Evolutionary conservation across 2,113 vertebrate species (phyloP).

Genomic region (Phaethon lepturus): DNA sequence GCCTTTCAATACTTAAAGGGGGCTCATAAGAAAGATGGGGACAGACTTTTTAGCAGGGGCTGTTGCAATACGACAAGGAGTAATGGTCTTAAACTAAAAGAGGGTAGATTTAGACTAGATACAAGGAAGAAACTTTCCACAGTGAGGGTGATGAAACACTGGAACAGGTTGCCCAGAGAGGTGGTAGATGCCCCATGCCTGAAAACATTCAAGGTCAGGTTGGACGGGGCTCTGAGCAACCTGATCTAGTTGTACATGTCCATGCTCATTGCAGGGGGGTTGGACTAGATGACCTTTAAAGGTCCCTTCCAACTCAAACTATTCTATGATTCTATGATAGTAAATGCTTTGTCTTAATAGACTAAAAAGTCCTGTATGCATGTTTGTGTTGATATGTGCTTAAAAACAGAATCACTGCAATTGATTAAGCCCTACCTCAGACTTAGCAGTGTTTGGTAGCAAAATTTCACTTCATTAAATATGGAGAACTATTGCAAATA

Average conservation of each 20-base stretch:
- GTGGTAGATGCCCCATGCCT: not conserved
- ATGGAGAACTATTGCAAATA: not conserved
- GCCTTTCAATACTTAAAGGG: too few species aligned
- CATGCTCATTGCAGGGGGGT: too few species aligned
- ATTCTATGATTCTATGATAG: too few species aligned
- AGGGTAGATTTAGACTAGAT: not conserved
- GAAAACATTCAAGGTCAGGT: not conserved
- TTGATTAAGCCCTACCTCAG: not conserved
- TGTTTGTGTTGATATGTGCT: fast-evolving
- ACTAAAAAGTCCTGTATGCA: not conserved
- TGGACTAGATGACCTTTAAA: too few species aligned
- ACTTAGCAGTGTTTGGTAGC: not conserved
- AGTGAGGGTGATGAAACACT: not conserved
- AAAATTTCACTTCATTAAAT: not conserved
- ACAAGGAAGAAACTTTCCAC: not conserved
- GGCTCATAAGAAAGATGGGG: too few species aligned
- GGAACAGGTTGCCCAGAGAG: not conserved
- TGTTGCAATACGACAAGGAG: not conserved
- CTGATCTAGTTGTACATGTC: too few species aligned
- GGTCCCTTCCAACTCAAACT: too few species aligned
- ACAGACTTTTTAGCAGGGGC: not conserved
- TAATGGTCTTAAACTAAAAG: not conserved
- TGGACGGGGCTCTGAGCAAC: too few species aligned
- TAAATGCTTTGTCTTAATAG: not conserved
- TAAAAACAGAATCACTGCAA: not conserved